Conservation (phyloP, 2,888 invertebrate genomes). For the Lithophane ornitopus region DNA sequence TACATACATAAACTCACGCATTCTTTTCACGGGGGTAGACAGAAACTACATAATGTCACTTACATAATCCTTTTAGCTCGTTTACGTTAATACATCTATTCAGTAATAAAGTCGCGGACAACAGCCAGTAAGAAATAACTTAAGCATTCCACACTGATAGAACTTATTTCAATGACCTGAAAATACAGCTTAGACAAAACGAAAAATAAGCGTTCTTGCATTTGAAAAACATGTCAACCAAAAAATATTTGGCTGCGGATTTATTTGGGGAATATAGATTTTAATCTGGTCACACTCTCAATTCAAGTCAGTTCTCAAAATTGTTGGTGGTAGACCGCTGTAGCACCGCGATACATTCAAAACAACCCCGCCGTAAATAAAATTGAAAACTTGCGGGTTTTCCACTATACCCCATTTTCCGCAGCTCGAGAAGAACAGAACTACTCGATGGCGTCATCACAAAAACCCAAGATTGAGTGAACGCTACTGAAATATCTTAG, state of each 20-base stretch:
- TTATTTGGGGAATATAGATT: slow-evolving; percentile 26
- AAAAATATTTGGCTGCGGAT: not conserved
- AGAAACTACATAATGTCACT: too few species aligned
- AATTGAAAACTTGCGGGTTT: slow-evolving; percentile 52
- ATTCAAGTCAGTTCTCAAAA: slow-evolving; percentile 36
- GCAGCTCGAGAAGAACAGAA: slow-evolving; percentile 16
- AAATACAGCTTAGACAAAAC: slow-evolving; percentile 1
- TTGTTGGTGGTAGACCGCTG: slow-evolving; percentile 24
- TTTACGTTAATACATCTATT: too few species aligned
- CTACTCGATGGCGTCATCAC: slow-evolving; percentile 13
- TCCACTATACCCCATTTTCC: slow-evolving; percentile 30
- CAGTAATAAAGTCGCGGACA: too few species aligned
- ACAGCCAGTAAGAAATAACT: not conserved
- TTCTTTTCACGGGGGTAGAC: too few species aligned
- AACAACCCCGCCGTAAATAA: slow-evolving; percentile 27
- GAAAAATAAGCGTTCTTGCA: not conserved
- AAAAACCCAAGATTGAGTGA: not conserved
- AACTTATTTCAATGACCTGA: not conserved
- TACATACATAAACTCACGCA: too few species aligned
- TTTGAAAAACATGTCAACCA: slow-evolving; percentile 18
- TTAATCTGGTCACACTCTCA: slow-evolving; percentile 52
- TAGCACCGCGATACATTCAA: slow-evolving; percentile 34
- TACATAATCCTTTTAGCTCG: too few species aligned
- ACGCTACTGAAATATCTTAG: not conserved
- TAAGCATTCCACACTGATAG: not conserved